Evolutionary conservation across 2,113 vertebrate genomes (phyloP), one percentile per base, ranked within the genome.

Genomic region (Setophaga petechia): DNA sequence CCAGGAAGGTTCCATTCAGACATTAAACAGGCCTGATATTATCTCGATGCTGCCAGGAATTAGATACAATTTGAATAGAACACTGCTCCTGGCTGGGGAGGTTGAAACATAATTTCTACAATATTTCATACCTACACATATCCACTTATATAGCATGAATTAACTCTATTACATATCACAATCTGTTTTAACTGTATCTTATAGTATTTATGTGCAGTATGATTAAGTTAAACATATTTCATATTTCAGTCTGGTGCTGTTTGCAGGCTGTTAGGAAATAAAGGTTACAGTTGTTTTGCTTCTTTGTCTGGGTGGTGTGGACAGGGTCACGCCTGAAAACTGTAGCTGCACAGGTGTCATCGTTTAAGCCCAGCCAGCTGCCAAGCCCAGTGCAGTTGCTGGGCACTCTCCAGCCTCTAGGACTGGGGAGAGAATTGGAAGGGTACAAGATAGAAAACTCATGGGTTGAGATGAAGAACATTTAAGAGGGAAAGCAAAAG

Each of bases 391-490:
- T 46, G 39, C 30, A 57, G 35, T 78, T 63, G 25, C 20, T 72
- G 0, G 1, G 35, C 14, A 3, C 39, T 68, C 54, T 44, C 19
- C 33, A 52, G 30, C 9, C 7, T 2, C 3, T 46, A 21, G 16
- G 7, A 10, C 0, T 52, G 39, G 9, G 16, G 28, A 61, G n/a
- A 75, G 39, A 46, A 39, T 30, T 59, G 39, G 46, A 54, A 54
- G 39, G 9, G 20, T 67, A 21, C 46, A 61, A 61, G 19, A 37
- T 17, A 28, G 55, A 59, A 75, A 59, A 59, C 18, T 44, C 4
- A 3, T 8, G 19, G 8, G 28, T 24, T 82, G 46, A 52, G 23
- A n/a, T 51, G 19, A 82, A 52, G 33, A 58, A 11, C 16, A 4
- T 10, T 67, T 52, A 52, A 67, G 30, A 80, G 37, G 28, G 33